Evolutionary conservation across 2,888 invertebrate genomes (phyloP).

Genomic region (Lathronympha strigana): DNA sequence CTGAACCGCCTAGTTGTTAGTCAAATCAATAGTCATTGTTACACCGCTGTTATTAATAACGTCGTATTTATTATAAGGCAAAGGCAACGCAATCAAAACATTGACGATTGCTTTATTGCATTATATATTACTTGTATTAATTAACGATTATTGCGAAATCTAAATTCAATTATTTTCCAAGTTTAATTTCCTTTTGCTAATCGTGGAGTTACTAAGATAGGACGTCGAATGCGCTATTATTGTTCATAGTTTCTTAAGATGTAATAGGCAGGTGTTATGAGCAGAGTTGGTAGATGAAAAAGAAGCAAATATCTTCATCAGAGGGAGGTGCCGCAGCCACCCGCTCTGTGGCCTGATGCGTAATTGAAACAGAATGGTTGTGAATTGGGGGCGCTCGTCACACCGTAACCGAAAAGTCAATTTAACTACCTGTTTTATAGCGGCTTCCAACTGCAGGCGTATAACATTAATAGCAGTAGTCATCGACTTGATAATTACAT

Average conservation of each 20-base stretch:
- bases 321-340: slow-evolving; percentile 44
- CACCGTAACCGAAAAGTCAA: slow-evolving; percentile 36
- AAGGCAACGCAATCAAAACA: slow-evolving; percentile 21
- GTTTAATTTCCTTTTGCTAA: slow-evolving; percentile 13
- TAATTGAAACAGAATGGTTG: slow-evolving; percentile 51
- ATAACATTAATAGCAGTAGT: too few species aligned
- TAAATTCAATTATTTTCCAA: slow-evolving; percentile 25
- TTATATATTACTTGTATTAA: slow-evolving; percentile 21
- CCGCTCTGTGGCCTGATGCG: slow-evolving; percentile 45
- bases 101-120: slow-evolving; percentile 22
- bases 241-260: not conserved
- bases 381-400: slow-evolving; percentile 35
- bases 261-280: slow-evolving; percentile 16
- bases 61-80: slow-evolving; percentile 39
- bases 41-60: slow-evolving; percentile 43
- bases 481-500: too few species aligned
- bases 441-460: not conserved
- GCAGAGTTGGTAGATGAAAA: slow-evolving; percentile 26
- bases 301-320: slow-evolving; percentile 51
- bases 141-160: slow-evolving; percentile 27
- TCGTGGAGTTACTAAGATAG: slow-evolving; percentile 25
- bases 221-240: slow-evolving; percentile 11
- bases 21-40: slow-evolving; percentile 72
- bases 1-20: slow-evolving; percentile 64
- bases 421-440: slow-evolving; percentile 2